Evolutionary conservation across 2,113 vertebrate genomes (phyloP).

Genomic region (Pampusana beccarii): DNA sequence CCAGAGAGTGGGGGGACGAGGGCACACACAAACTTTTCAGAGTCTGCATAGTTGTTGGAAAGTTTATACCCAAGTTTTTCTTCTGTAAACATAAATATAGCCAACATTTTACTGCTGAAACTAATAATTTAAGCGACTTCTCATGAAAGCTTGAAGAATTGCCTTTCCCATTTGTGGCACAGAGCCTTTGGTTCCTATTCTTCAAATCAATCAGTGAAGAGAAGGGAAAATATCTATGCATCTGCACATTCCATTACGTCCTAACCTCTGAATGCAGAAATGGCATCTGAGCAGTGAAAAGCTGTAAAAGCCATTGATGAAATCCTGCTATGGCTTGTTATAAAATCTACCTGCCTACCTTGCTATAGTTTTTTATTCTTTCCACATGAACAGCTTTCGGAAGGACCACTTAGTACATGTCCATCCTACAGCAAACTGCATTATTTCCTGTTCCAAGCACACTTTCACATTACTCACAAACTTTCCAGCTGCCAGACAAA

Average conservation of each 20-base stretch:
- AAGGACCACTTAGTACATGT: not conserved
- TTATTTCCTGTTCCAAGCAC: not conserved
- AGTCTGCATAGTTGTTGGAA: constrained; percentile 2
- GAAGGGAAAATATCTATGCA: constrained; percentile 30
- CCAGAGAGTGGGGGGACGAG: not conserved
- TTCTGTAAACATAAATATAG: constrained; percentile 37
- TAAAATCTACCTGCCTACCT: constrained; percentile 27
- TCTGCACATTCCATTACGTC: constrained; percentile 56
- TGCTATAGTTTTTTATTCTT: not conserved
- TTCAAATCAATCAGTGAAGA: constrained; percentile 4
- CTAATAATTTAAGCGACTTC: constrained; percentile 39
- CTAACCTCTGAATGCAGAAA: constrained; percentile 38
- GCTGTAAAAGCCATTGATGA: constrained; percentile 45
- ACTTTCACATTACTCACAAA: not conserved
- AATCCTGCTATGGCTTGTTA: not conserved
- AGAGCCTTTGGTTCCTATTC: constrained; percentile 19
- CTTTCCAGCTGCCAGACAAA: constrained; percentile 13
- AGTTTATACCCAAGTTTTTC: constrained; percentile 5
- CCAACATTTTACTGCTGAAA: constrained; percentile 23
- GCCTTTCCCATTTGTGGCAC: constrained; percentile 35
- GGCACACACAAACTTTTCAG: not conserved
- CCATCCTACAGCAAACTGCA: not conserved
- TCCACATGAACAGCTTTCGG: constrained; percentile 17
- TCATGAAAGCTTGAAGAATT: constrained; percentile 5
- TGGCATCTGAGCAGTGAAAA: constrained; percentile 36